A percentile compares a stretch with the other conserved stretches of the same genome.
Evolutionary conservation across 1,140 invertebrate genomes (phyloP).

Genomic region (Drosophila willistoni): DNA sequence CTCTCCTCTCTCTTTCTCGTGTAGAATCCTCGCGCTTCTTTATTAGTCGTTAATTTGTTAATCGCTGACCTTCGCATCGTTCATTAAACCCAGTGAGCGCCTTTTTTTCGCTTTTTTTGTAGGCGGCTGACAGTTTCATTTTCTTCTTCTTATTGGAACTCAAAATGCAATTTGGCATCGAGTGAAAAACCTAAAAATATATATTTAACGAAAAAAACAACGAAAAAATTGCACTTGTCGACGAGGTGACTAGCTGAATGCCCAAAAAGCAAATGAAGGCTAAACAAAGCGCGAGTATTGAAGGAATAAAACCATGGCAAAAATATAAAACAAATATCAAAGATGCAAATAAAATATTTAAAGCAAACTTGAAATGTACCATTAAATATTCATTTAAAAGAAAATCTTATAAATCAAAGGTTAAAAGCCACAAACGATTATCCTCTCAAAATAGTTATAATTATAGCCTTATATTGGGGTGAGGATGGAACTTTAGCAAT

Average conservation of each 20-base stretch:
- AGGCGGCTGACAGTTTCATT: slow-evolving; percentile 32
- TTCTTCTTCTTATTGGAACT: slow-evolving; percentile 12
- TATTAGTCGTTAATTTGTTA: slow-evolving; percentile 51
- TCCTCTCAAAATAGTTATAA: too few relatives aligned
- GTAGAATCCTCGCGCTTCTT: slow-evolving; percentile 11
- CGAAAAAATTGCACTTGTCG: neutral
- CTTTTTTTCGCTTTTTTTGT: slow-evolving; percentile 21
- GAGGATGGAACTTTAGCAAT: too few relatives aligned
- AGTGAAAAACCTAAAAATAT: slow-evolving; percentile 58
- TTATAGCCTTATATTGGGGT: too few relatives aligned
- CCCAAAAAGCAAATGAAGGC: slow-evolving; percentile 20
- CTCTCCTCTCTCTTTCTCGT: neutral
- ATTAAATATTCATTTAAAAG: too few relatives aligned
- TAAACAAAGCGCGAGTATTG: slow-evolving; percentile 21
- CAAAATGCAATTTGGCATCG: slow-evolving; percentile 58
- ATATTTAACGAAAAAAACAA: slow-evolving; percentile 17
- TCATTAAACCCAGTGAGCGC: slow-evolving; percentile 41
- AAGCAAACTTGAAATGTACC: too few relatives aligned
- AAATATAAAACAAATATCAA: too few relatives aligned
- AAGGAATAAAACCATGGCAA: slow-evolving; percentile 34
- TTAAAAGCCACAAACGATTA: too few relatives aligned
- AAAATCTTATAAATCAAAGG: too few relatives aligned
- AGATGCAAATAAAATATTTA: too few relatives aligned
- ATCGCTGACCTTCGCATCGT: slow-evolving; percentile 60
- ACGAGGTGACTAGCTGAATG: neutral